Evolutionary conservation across 2,113 vertebrate genomes (phyloP), one percentile per base, ranked within the genome.

Genomic region (Zosterops japonicus): DNA sequence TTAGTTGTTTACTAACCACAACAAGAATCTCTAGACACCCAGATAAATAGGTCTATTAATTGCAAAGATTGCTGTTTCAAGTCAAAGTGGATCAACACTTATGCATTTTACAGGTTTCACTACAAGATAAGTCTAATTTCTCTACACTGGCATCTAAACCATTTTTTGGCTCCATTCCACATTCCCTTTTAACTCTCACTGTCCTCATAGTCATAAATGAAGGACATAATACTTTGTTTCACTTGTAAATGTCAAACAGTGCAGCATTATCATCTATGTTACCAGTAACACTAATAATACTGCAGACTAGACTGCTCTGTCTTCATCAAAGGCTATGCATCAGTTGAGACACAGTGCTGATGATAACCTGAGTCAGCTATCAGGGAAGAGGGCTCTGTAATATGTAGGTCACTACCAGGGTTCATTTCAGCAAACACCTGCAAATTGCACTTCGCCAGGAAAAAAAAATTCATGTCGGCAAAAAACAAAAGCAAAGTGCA

Each of bases 171-270:
- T 89, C n/a, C 4, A 1, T 50, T 93, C 83, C 92, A 75, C 83
- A 78, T 9, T 12, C 29, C 65, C 60, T 80, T 50, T 85, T 53
- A 71, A 77, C 56, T 89, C 55, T 95, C 76, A 44, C 87, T 94
- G 97, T 97, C 97, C 98, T 97, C 85, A 0, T 46, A 93, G 83
- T 93, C 81, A 82, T 72, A 65, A 89, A 92, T 96, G 97, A 98
- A 98, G 97, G 98, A 86, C 97, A 96, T 84, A 95, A 76, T 89
- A 94, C 96, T 98, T 95, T 93, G 94, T 97, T 97, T 97, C 93
- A 90, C 96, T 97, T 96, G 92, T 96, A 97, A 94, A 94, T 84
- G 95, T 95, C 87, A 94, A 47, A 47, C 60, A 8, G 83, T 78
- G 86, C 25, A 20, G 41, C 5, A 2, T 87, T 95, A 94, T 92